A percentile compares a stretch with the other conserved stretches of the same genome.
These are phyloP conservation scores for Glomeris marginata DNA, from an alignment of 2,888 invertebrate genomes.

Conservation along the genomic window DNA sequence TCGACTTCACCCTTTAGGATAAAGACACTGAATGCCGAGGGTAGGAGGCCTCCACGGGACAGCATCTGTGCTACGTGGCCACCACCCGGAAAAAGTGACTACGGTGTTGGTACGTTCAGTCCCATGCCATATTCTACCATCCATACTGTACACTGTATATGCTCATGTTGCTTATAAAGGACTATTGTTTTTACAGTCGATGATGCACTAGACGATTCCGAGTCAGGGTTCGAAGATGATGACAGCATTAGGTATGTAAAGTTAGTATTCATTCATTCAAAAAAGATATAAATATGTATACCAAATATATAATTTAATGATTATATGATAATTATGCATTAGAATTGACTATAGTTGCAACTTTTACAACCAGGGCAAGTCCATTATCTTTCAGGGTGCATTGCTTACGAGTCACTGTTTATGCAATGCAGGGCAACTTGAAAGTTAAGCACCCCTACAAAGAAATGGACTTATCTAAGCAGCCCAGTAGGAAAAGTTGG, in stretches of 20 bases:
- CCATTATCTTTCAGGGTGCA: not conserved
- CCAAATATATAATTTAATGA: no score
- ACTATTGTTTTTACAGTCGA: conserved; percentile 3
- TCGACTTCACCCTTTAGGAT: no score
- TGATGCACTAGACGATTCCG: conserved; percentile 12
- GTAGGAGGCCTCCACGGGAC: no score
- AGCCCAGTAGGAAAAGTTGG: no score
- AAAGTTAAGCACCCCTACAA: no score
- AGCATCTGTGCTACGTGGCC: conserved; percentile 9
- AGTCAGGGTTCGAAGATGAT: conserved; percentile 17
- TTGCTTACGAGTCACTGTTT: not conserved
- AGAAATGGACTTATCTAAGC: no score
- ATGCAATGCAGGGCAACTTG: not conserved
- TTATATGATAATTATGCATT: no score
- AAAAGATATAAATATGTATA: not conserved
- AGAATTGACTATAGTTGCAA: not conserved
- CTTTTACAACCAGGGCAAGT: not conserved
- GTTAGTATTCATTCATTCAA: not conserved
- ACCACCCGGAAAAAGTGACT: conserved; percentile 9
- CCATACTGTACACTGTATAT: no score
- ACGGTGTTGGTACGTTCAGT: no score
- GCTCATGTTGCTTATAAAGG: not conserved
- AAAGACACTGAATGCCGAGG: no score
- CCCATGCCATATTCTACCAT: no score
- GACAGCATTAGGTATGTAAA: conserved; percentile 10